Evolutionary conservation across 2,113 vertebrate genomes (phyloP).

Genomic region (Crotalus tigris): DNA sequence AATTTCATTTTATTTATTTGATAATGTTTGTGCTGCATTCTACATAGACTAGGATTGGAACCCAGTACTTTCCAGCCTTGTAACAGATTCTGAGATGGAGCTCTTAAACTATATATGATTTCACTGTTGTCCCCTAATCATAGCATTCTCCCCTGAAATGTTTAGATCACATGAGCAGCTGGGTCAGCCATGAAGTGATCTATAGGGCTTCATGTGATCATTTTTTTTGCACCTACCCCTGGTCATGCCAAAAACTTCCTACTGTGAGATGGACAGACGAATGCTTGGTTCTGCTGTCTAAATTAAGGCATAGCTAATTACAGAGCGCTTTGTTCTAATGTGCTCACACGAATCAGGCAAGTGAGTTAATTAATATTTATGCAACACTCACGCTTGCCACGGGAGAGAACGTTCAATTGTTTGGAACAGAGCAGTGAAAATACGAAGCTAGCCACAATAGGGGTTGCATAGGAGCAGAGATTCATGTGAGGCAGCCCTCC

Average conservation of each 20-base stretch:
- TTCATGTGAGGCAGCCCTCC: background rate
- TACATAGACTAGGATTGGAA: background rate
- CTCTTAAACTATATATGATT: background rate
- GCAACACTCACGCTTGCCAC: background rate
- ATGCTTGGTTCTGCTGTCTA: background rate
- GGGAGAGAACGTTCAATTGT: accelerated
- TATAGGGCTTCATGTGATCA: background rate
- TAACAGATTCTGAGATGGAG: background rate
- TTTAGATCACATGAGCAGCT: background rate
- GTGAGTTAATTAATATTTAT: slow-evolving; percentile 45
- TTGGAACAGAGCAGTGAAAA: slow-evolving; percentile 13
- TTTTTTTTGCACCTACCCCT: background rate
- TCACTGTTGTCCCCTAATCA: background rate
- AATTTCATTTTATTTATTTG: background rate
- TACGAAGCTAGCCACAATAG: background rate
- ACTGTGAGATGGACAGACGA: slow-evolving; percentile 9
- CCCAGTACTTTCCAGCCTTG: background rate
- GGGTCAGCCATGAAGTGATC: background rate
- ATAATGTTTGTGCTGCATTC: background rate
- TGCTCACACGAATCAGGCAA: slow-evolving; percentile 31
- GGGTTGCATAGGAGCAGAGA: background rate
- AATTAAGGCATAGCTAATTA: slow-evolving; percentile 45
- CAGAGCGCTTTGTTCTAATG: slow-evolving; percentile 18
- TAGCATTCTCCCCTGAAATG: background rate
- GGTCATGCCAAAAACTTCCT: background rate